A percentile compares a stretch with the other conserved stretches of the same genome.
Conservation (phyloP, 2,797 vertebrate species). For the Steatocranus sp. region DNA sequence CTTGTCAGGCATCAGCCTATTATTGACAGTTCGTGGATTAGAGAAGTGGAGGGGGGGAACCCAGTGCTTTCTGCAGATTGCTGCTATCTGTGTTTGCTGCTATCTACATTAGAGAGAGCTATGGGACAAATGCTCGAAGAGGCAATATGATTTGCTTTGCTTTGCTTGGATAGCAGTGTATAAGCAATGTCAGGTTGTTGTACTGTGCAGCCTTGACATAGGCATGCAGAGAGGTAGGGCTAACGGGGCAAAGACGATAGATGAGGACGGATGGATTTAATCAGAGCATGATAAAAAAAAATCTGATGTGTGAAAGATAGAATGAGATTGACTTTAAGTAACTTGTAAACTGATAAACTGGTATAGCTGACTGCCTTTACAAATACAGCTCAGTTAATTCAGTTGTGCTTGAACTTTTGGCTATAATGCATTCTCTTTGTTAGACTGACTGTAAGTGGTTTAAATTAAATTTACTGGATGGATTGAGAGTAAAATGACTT, state of each 20-base stretch:
- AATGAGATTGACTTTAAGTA: background rate
- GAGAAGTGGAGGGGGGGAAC: slow-evolving; percentile 20
- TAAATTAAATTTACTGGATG: background rate
- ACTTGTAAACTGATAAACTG: background rate
- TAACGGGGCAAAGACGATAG: background rate
- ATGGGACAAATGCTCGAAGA: slow-evolving; percentile 53
- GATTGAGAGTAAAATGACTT: background rate
- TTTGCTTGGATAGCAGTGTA: slow-evolving; percentile 53
- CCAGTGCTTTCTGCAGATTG: slow-evolving; percentile 46
- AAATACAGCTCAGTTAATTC: background rate
- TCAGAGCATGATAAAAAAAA: background rate
- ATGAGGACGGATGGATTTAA: background rate
- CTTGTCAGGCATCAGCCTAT: slow-evolving; percentile 59
- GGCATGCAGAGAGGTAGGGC: background rate
- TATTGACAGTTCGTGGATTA: slow-evolving; percentile 72
- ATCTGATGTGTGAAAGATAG: background rate
- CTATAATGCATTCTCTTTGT: background rate
- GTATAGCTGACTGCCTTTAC: background rate
- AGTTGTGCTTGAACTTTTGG: background rate
- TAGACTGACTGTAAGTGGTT: background rate
- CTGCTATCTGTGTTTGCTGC: slow-evolving; percentile 55
- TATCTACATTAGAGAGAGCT: slow-evolving; percentile 39
- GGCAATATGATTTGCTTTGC: slow-evolving; percentile 59
- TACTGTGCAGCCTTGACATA: slow-evolving; percentile 11
- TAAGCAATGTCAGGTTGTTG: slow-evolving; percentile 52